A percentile compares a stretch with the other conserved stretches of the same genome.
These are phyloP conservation scores for Mustelus asterias DNA, from an alignment of 2,113 vertebrate species.

Conservation along the genomic window DNA sequence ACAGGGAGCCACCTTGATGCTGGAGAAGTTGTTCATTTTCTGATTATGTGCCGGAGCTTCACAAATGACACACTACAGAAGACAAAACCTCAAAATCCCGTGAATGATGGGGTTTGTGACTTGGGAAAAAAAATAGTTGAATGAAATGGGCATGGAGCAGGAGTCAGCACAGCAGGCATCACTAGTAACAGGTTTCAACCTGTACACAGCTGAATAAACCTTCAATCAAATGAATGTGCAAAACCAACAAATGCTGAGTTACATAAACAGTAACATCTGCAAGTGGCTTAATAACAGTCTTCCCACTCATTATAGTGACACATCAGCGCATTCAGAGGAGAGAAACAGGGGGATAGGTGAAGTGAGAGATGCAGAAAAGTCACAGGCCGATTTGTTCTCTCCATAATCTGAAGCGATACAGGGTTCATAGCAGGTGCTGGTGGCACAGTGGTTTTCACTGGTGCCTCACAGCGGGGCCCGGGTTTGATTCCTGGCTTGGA, in stretches of 20 bases:
- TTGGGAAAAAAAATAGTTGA: not conserved
- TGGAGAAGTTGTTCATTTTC: not conserved
- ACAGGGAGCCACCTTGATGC: not conserved
- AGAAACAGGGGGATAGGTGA: not conserved
- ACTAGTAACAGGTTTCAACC: not conserved
- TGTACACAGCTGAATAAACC: not conserved
- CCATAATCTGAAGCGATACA: no score
- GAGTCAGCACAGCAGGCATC: not conserved
- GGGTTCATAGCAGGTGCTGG: not conserved
- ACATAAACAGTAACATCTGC: conserved; percentile 27
- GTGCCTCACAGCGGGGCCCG: no score
- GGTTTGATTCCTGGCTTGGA: no score
- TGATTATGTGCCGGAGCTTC: not conserved
- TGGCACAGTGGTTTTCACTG: no score
- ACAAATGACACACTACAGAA: not conserved
- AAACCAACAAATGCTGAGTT: conserved; percentile 4
- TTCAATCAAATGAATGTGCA: not conserved
- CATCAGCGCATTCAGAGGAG: not conserved
- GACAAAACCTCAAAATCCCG: not conserved
- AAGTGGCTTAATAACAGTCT: conserved; percentile 14
- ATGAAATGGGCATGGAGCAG: not conserved
- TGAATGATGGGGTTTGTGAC: not conserved
- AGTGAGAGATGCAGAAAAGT: not conserved
- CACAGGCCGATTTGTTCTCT: not conserved
- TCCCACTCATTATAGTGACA: conserved; percentile 8